These are phyloP conservation scores for Trichopria drosophilae DNA, from an alignment of 2,888 invertebrate species.

Conservation along the genomic window DNA sequence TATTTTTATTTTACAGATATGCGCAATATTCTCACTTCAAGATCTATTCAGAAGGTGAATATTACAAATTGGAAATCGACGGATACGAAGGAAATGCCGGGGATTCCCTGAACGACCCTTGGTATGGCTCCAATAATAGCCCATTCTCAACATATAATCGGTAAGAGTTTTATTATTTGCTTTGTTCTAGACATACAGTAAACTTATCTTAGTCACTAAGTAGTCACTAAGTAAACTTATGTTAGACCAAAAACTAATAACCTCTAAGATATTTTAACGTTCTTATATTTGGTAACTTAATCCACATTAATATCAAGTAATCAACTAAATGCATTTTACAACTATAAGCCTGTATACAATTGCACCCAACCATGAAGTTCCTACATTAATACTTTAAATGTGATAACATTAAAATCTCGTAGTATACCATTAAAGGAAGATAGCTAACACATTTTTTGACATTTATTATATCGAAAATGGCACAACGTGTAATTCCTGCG, in stretches of 20 bases:
- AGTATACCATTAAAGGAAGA: no score
- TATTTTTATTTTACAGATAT: conserved; percentile 63
- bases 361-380: no score
- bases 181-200: neutral
- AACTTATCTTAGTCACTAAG: neutral
- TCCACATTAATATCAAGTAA: no score
- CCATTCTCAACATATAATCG: conserved; percentile 91
- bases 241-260: neutral
- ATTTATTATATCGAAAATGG: no score
- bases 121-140: conserved; percentile 92
- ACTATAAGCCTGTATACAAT: no score
- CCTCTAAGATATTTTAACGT: neutral
- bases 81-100: conserved; percentile 91
- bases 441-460: no score
- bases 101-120: conserved; percentile 88
- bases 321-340: no score
- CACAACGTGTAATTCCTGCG: no score
- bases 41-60: conserved; percentile 88
- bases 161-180: conserved; percentile 57
- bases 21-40: conserved; percentile 91
- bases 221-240: conserved; percentile 2
- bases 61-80: conserved; percentile 89
- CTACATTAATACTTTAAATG: no score
- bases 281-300: neutral
- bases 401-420: no score